phyloP scores from a whole-genome alignment of 2,888 invertebrate genomes.

The Zele albiditarsus region DNA sequence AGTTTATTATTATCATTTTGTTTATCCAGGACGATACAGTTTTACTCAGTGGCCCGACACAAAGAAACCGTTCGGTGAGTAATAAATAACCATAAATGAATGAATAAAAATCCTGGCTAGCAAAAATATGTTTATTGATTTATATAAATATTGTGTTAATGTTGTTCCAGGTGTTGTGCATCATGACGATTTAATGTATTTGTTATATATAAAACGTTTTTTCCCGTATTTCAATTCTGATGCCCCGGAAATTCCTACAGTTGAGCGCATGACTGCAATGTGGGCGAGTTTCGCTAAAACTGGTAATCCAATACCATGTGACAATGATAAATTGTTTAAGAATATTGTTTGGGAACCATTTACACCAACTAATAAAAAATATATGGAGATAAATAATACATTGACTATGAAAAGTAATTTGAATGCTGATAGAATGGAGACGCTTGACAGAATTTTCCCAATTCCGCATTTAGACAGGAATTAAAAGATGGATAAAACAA shows the following conservation, averaged over 20 bases:
- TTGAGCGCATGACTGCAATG: constrained; percentile 71
- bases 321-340: constrained; percentile 62
- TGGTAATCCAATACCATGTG: constrained; percentile 74
- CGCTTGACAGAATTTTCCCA: too few relatives aligned
- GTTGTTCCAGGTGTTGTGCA: constrained; percentile 71
- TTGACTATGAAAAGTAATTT: constrained; percentile 69
- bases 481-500: too few relatives aligned
- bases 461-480: too few relatives aligned
- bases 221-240: constrained; percentile 70
- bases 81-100: background rate
- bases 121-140: too few relatives aligned
- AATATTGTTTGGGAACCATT: constrained; percentile 71
- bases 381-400: constrained; percentile 70
- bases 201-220: constrained; percentile 70
- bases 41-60: constrained; percentile 75
- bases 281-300: constrained; percentile 72
- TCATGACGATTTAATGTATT: constrained; percentile 75
- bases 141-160: background rate
- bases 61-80: constrained; percentile 72
- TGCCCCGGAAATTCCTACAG: constrained; percentile 72
- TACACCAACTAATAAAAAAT: constrained; percentile 66
- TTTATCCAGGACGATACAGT: constrained; percentile 78
- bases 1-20: constrained; percentile 78
- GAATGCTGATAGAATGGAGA: constrained; percentile 67
- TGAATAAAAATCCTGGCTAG: background rate